These are phyloP conservation scores for Psilanteris sp. DNA, from an alignment of 1,140 invertebrate genomes.

Conservation along the genomic window DNA sequence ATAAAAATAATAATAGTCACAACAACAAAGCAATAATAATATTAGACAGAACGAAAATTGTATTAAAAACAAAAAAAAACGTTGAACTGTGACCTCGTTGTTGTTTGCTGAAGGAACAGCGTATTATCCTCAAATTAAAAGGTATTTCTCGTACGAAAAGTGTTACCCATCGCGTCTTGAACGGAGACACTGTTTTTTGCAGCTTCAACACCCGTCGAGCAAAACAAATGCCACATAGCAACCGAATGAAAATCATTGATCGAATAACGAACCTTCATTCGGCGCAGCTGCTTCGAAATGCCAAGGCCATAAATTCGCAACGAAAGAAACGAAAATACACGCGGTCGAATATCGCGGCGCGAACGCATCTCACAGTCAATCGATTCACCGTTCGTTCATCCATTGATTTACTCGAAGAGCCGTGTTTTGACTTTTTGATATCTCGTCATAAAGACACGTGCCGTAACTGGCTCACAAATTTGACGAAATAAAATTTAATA, in stretches of 20 bases:
- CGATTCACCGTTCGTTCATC: constrained; percentile 31
- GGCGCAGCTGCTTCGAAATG: constrained; percentile 56
- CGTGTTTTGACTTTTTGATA: constrained; percentile 43
- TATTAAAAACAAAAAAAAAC: no score
- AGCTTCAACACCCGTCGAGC: background rate
- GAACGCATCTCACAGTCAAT: constrained; percentile 35
- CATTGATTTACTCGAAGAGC: constrained; percentile 31
- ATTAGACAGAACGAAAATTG: no score
- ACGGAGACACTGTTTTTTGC: constrained; percentile 12
- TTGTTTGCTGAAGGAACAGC: background rate
- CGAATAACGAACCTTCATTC: constrained; percentile 56
- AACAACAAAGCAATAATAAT: no score
- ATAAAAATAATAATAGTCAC: no score
- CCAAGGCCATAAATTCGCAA: constrained; percentile 55
- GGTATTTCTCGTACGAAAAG: constrained; percentile 14
- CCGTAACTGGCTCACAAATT: constrained; percentile 7
- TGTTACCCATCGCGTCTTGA: constrained; percentile 17
- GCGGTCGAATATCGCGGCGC: constrained; percentile 32
- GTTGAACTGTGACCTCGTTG: constrained; percentile 1
- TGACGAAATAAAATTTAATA: constrained; percentile 3
- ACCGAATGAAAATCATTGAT: constrained; percentile 57
- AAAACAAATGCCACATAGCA: constrained; percentile 52
- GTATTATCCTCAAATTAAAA: constrained; percentile 20
- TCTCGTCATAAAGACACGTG: constrained; percentile 17
- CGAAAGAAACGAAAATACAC: constrained; percentile 51